A percentile compares a stretch with the other conserved stretches of the same genome.
phyloP scores from a whole-genome alignment of 23 tunicate genomes.

The Styela clava region DNA sequence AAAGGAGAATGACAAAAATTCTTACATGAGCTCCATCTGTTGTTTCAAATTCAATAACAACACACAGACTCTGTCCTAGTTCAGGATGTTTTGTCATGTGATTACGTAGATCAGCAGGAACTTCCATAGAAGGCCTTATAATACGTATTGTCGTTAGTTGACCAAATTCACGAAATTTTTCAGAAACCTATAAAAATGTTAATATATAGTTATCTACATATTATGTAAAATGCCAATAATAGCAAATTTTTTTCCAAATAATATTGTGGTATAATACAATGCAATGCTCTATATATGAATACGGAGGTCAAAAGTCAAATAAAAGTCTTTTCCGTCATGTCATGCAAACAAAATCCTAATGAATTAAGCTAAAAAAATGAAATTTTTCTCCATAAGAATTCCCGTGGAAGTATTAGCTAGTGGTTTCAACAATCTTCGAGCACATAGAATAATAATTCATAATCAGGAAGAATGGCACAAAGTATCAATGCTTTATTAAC shows the following conservation, averaged over 20 bases:
- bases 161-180: slow-evolving; percentile 75
- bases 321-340: no score
- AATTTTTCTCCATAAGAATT: no score
- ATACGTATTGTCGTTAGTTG: slow-evolving; percentile 86
- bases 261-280: neutral
- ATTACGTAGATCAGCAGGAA: slow-evolving; percentile 87
- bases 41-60: slow-evolving; percentile 89
- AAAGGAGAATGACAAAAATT: no score
- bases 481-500: no score
- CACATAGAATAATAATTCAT: no score
- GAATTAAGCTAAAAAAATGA: no score
- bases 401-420: no score
- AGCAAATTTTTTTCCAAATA: neutral
- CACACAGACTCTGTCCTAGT: slow-evolving; percentile 75
- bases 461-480: no score
- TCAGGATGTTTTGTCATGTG: slow-evolving; percentile 98
- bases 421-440: no score
- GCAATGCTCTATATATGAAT: no score
- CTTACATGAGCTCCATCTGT: slow-evolving; percentile 89
- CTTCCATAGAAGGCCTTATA: slow-evolving; percentile 70
- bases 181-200: slow-evolving; percentile 70
- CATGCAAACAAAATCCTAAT: no score
- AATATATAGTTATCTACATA: slow-evolving; percentile 7
- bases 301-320: no score
- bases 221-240: neutral